Evolutionary conservation across 1,140 invertebrate species (phyloP).

Genomic region (Lasioglossum baleicum): DNA sequence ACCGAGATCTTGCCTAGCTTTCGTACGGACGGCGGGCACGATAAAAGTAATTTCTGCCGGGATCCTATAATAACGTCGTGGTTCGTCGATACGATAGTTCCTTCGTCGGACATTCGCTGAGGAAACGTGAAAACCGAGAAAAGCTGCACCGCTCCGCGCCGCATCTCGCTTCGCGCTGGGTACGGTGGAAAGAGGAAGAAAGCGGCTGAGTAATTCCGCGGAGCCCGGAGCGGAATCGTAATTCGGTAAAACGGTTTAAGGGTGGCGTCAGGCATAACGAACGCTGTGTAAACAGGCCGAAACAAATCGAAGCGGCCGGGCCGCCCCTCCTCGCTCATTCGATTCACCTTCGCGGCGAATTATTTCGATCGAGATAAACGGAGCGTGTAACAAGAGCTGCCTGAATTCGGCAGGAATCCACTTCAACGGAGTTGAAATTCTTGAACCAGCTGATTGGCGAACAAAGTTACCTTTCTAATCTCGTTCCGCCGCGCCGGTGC

Average conservation of each 20-base stretch:
- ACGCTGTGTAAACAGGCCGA: slow-evolving; percentile 16
- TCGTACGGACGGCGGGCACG: neutral
- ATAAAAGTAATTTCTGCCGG: slow-evolving; percentile 25
- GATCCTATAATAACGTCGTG: slow-evolving; percentile 15
- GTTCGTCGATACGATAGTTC: neutral
- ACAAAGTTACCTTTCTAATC: slow-evolving; percentile 76
- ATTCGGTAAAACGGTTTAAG: slow-evolving; percentile 10
- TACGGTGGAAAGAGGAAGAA: neutral
- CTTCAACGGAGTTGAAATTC: slow-evolving; percentile 67
- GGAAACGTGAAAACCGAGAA: neutral
- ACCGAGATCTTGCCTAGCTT: slow-evolving; percentile 5
- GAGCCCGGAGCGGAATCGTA: neutral
- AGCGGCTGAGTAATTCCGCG: neutral
- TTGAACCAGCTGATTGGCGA: slow-evolving; percentile 73
- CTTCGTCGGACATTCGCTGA: neutral
- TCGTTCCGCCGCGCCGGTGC: slow-evolving; percentile 60
- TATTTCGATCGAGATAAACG: slow-evolving; percentile 54
- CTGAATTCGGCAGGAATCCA: slow-evolving; percentile 57
- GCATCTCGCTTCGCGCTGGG: too few relatives aligned
- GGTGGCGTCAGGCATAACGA: neutral
- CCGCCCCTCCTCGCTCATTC: neutral
- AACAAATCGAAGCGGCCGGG: slow-evolving; percentile 28
- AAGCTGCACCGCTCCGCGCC: neutral
- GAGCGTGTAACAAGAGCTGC: slow-evolving; percentile 49
- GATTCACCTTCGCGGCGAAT: slow-evolving; percentile 24